phyloP scores from a whole-genome alignment of 2,797 vertebrate genomes.

The Glyptemys insculpta region DNA sequence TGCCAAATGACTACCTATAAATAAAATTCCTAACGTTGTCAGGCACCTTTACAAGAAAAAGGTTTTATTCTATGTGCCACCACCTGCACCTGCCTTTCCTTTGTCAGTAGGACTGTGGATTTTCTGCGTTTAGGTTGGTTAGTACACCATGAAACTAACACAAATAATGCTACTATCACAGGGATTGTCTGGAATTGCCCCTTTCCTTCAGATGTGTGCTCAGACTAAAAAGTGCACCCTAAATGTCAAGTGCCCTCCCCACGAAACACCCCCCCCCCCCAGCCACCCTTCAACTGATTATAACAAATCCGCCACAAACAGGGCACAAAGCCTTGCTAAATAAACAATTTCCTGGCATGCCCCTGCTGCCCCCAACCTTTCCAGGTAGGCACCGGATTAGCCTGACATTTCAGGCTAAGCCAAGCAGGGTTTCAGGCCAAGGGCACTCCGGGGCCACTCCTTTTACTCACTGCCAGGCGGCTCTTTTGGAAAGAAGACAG shows the following conservation, averaged over 20 bases:
- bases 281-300: neutral
- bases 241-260: slow-evolving; percentile 11
- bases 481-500: neutral
- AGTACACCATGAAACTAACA: slow-evolving; percentile 16
- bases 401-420: slow-evolving; percentile 65
- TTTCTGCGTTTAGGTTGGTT: slow-evolving; percentile 10
- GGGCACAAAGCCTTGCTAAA: neutral
- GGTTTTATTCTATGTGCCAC: neutral
- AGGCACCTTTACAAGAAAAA: neutral
- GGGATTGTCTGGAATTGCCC: neutral
- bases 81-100: neutral
- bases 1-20: neutral
- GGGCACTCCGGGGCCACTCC: neutral
- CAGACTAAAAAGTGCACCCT: neutral
- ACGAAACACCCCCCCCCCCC: neutral
- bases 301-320: neutral
- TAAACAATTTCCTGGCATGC: neutral
- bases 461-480: neutral
- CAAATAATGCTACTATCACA: neutral
- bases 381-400: slow-evolving; percentile 60
- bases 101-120: slow-evolving; percentile 1
- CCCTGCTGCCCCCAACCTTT: neutral
- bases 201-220: slow-evolving; percentile 19
- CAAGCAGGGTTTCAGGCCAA: slow-evolving; percentile 30
- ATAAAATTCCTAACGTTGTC: neutral